Conservation (phyloP, 64 coral and sea anemone genomes). For the Stichodactyla mertensii region DNA sequence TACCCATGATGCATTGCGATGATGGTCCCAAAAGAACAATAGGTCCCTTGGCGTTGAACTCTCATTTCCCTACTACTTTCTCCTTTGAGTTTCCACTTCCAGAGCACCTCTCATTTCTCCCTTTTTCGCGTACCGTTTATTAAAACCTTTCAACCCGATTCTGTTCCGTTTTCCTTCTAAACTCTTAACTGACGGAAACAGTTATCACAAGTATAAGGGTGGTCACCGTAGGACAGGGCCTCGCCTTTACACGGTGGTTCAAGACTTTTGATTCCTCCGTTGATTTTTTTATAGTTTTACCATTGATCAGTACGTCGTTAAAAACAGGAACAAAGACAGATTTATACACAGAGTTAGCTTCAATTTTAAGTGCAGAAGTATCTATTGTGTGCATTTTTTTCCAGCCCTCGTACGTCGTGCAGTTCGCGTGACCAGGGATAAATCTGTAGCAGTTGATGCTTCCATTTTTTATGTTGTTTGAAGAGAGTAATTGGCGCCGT, state of each 20-base stretch:
- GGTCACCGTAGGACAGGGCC: conserved; percentile 14
- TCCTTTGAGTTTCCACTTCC: conserved; percentile 5
- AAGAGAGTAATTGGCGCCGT: too few relatives aligned
- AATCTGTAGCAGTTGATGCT: too few relatives aligned
- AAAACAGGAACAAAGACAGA: neutral
- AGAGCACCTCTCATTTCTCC: conserved; percentile 26
- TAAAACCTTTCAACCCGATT: conserved; percentile 46
- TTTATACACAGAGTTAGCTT: neutral
- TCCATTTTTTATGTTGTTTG: too few relatives aligned
- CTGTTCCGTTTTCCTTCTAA: too few relatives aligned
- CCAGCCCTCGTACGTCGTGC: conserved; percentile 18
- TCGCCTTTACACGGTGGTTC: conserved; percentile 34
- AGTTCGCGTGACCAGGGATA: conserved; percentile 22
- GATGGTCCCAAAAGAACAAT: too few relatives aligned
- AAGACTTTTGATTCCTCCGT: conserved; percentile 21
- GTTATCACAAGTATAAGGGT: conserved; percentile 26
- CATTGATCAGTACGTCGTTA: neutral
- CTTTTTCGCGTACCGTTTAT: conserved; percentile 36
- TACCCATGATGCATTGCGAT: too few relatives aligned
- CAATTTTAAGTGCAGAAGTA: neutral
- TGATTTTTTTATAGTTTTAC: neutral
- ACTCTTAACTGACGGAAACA: too few relatives aligned
- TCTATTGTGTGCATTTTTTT: conserved; percentile 27
- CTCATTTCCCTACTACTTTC: neutral
- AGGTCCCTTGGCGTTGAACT: too few relatives aligned